Percentiles rank a stretch among this genome's conserved stretches.
Conservation (phyloP, 2,113 vertebrate species). For the Pterocles burchelli region DNA sequence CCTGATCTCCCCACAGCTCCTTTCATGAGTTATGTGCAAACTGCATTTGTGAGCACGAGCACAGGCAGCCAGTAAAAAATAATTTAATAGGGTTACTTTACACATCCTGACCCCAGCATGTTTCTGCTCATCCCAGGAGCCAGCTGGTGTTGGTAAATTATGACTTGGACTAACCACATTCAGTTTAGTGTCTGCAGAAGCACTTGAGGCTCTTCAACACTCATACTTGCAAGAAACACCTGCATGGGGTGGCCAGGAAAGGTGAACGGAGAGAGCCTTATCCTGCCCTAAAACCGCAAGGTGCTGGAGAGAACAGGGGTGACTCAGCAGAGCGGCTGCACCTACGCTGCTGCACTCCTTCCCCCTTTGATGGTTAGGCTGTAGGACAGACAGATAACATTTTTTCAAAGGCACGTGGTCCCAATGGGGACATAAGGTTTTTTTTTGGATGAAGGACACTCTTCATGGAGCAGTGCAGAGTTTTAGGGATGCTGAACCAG, state of each 20-base stretch:
- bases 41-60: background rate
- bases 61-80: background rate
- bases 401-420: background rate
- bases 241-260: background rate
- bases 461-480: background rate
- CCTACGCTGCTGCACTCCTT: background rate
- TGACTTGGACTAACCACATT: slow-evolving; percentile 1
- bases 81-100: slow-evolving; percentile 2
- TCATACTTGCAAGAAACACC: background rate
- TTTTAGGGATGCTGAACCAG: background rate
- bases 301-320: background rate
- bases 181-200: slow-evolving; percentile 15
- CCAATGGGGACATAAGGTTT: background rate
- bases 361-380: background rate
- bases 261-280: background rate
- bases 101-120: slow-evolving; percentile 29
- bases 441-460: background rate
- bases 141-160: slow-evolving; percentile 38
- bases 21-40: background rate
- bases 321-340: background rate
- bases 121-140: slow-evolving; percentile 41
- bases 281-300: background rate
- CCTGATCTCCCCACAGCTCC: background rate
- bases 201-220: slow-evolving; percentile 5
- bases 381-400: background rate